These are phyloP conservation scores for Centropus unirufus DNA, from an alignment of 2,113 vertebrate species.

Conservation along the genomic window DNA sequence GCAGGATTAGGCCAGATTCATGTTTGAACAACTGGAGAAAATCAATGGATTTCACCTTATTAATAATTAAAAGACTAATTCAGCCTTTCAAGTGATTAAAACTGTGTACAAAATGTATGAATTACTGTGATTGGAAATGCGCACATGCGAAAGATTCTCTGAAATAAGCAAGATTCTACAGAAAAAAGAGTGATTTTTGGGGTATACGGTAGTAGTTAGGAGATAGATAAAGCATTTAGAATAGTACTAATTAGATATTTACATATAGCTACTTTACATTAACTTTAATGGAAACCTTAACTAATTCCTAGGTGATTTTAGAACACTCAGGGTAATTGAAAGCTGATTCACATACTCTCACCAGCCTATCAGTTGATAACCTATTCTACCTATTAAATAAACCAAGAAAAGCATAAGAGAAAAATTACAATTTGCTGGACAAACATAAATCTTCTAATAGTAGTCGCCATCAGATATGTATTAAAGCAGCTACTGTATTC, in stretches of 20 bases:
- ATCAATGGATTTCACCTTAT: constrained; percentile 88
- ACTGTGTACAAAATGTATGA: constrained; percentile 68
- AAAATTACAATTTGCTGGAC: neutral
- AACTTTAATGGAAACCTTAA: constrained; percentile 25
- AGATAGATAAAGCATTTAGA: neutral
- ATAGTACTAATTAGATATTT: neutral
- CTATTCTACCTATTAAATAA: neutral
- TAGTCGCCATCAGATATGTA: neutral
- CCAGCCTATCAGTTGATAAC: neutral
- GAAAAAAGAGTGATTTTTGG: constrained; percentile 19
- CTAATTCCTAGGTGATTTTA: constrained; percentile 9
- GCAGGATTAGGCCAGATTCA: constrained; percentile 81
- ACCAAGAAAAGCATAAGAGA: neutral
- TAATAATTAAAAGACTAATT: constrained; percentile 88
- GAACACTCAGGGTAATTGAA: neutral
- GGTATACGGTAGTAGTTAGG: neutral
- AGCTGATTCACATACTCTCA: constrained; percentile 39
- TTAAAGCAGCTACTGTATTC: neutral
- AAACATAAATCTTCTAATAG: neutral
- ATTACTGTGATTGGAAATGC: constrained; percentile 56
- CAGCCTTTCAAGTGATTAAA: constrained; percentile 80
- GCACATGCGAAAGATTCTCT: constrained; percentile 4
- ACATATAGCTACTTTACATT: neutral
- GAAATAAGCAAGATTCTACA: constrained; percentile 1
- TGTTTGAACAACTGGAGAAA: constrained; percentile 85